Percentiles rank a stretch among this genome's conserved stretches.
These are phyloP conservation scores for Uloborus plumipes DNA, from an alignment of 2,888 invertebrate species.

Conservation along the genomic window DNA sequence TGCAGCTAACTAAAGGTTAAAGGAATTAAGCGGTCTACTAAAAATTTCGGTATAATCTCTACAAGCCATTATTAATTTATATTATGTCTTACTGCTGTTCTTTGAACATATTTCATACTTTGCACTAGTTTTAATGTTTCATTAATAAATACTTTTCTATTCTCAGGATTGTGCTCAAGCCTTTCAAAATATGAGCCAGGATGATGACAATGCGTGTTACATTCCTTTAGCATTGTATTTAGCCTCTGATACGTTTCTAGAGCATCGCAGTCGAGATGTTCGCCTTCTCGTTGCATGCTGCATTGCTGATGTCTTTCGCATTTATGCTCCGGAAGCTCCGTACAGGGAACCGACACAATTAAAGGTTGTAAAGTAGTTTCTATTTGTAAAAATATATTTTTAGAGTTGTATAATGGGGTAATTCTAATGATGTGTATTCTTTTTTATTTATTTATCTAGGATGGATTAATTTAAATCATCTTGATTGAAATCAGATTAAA, in stretches of 20 bases:
- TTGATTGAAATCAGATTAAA: too few relatives aligned
- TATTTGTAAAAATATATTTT: neutral
- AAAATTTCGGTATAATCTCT: too few relatives aligned
- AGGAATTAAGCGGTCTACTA: too few relatives aligned
- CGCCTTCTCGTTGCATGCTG: constrained; percentile 95
- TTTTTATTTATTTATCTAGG: neutral
- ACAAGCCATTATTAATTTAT: too few relatives aligned
- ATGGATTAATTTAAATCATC: too few relatives aligned
- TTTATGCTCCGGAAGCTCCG: constrained; percentile 97
- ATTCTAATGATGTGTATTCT: neutral
- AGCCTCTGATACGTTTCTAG: constrained; percentile 92
- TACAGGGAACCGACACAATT: constrained; percentile 96
- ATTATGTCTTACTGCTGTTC: neutral
- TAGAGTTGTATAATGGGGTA: neutral
- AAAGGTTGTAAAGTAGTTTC: constrained; percentile 73
- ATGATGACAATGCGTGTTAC: constrained; percentile 84
- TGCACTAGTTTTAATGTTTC: neutral
- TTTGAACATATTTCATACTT: neutral
- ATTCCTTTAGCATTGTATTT: constrained; percentile 89
- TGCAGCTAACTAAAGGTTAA: too few relatives aligned
- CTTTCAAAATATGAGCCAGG: constrained; percentile 94
- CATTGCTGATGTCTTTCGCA: constrained; percentile 94
- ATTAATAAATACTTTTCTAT: neutral
- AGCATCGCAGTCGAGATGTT: constrained; percentile 91
- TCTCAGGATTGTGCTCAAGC: constrained; percentile 73